phyloP scores from a whole-genome alignment of 1,140 invertebrate genomes.

The Atta cephalotes region DNA sequence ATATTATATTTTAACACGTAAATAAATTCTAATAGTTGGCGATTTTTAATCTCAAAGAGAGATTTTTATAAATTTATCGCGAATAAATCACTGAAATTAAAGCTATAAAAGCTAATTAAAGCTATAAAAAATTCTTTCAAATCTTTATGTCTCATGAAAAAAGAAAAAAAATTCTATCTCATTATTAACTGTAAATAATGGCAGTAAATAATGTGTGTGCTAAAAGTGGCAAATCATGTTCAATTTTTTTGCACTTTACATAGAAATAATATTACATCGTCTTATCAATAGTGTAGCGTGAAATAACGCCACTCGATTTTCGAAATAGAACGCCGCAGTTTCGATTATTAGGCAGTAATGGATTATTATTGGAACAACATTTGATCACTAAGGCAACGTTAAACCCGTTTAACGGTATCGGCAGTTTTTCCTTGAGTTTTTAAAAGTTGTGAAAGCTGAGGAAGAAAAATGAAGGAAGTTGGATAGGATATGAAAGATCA shows the following conservation, averaged over 20 bases:
- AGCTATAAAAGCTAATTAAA: not conserved
- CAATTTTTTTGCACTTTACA: not conserved
- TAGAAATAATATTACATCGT: not conserved
- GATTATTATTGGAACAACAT: constrained; percentile 22
- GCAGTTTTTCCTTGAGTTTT: constrained; percentile 33
- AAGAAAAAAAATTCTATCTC: not conserved
- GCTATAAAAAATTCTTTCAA: not conserved
- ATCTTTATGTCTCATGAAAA: not conserved
- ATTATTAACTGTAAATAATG: too few species aligned
- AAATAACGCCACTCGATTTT: not conserved
- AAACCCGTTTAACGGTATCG: constrained; percentile 34
- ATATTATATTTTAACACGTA: constrained; percentile 23
- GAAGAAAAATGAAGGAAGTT: constrained; percentile 33
- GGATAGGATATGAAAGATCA: constrained; percentile 37
- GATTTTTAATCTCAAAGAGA: not conserved
- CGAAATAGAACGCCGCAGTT: not conserved
- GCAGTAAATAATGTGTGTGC: not conserved
- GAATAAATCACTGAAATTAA: not conserved
- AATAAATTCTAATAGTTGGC: constrained; percentile 26
- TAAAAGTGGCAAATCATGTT: not conserved
- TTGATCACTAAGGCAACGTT: constrained; percentile 5
- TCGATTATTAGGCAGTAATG: constrained; percentile 23
- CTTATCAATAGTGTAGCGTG: not conserved
- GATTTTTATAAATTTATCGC: not conserved
- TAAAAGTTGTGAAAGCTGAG: constrained; percentile 21